Percentiles rank a stretch among this genome's conserved stretches.
Conservation (phyloP, 2,888 invertebrate species). For the Mesorhabditis spiculigera region DNA sequence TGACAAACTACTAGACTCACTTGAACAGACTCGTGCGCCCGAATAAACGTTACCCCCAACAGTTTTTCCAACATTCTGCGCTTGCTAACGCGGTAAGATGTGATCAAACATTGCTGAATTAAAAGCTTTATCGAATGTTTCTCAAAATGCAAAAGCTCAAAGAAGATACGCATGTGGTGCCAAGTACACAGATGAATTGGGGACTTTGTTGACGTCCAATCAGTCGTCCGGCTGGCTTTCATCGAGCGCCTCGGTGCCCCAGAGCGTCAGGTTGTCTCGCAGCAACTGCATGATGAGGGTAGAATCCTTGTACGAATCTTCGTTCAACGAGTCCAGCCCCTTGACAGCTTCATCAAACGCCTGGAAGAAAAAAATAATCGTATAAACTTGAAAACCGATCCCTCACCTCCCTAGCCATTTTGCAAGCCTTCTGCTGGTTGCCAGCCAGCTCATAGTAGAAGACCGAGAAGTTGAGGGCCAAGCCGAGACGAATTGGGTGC, state of each 20-base stretch:
- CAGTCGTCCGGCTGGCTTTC: constrained; percentile 77
- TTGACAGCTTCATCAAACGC: constrained; percentile 99
- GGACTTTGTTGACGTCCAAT: constrained; percentile 2
- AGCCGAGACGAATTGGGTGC: constrained; percentile 95
- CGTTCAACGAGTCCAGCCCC: constrained; percentile 96
- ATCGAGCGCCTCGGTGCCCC: constrained; percentile 67
- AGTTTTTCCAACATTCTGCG: too few species aligned
- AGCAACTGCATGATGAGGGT: constrained; percentile 99
- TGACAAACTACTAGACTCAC: too few species aligned
- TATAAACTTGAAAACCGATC: constrained; percentile 12
- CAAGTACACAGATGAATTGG: too few species aligned
- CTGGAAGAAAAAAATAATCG: constrained; percentile 64
- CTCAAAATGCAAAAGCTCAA: too few species aligned
- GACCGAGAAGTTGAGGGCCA: constrained; percentile 99
- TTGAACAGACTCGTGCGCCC: too few species aligned
- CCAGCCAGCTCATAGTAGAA: constrained; percentile 99
- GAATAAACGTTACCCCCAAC: too few species aligned
- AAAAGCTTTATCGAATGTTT: too few species aligned
- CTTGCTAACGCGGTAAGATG: too few species aligned
- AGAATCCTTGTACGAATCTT: constrained; percentile 99
- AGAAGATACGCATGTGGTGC: too few species aligned
- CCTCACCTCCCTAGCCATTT: constrained; percentile 93
- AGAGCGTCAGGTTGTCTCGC: constrained; percentile 65
- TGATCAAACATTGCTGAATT: too few species aligned
- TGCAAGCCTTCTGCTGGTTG: constrained; percentile 96